These are phyloP conservation scores for Keiferia lycopersicella DNA, from an alignment of 2,888 invertebrate genomes.

Conservation along the genomic window DNA sequence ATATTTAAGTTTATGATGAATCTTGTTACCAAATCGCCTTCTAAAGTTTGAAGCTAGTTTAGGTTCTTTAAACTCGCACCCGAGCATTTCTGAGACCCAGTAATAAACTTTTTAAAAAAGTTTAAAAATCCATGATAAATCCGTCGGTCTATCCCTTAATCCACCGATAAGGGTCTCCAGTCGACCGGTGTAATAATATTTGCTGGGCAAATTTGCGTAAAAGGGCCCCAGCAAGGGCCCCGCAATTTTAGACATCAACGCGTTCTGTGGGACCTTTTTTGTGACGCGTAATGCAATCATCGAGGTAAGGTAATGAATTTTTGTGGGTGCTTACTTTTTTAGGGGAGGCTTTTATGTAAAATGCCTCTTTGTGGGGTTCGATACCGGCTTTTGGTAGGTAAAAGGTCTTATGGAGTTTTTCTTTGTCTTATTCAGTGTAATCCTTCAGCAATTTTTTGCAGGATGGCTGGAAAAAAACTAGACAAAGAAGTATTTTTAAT, in stretches of 20 bases:
- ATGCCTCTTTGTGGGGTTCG: not conserved
- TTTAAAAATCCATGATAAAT: not conserved
- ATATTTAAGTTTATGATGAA: too few relatives aligned
- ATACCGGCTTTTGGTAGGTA: not conserved
- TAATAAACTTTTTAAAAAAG: not conserved
- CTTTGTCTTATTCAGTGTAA: too few relatives aligned
- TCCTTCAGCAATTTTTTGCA: too few relatives aligned
- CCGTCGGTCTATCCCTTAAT: constrained; percentile 8
- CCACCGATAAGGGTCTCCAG: constrained; percentile 32
- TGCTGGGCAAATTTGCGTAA: constrained; percentile 56
- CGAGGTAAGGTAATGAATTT: constrained; percentile 4
- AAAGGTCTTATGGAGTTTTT: too few relatives aligned
- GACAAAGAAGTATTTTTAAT: too few relatives aligned
- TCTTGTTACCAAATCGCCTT: too few relatives aligned
- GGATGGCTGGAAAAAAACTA: too few relatives aligned
- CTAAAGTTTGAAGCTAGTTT: too few relatives aligned
- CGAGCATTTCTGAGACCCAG: not conserved
- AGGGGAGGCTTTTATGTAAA: not conserved
- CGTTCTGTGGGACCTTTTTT: constrained; percentile 32
- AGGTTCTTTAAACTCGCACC: too few relatives aligned
- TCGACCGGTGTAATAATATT: constrained; percentile 42
- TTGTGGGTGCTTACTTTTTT: not conserved
- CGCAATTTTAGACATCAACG: constrained; percentile 65
- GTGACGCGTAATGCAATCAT: constrained; percentile 1
- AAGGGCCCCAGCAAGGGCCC: constrained; percentile 46